phyloP scores from a whole-genome alignment of 2,113 vertebrate species.

The Jaculus jaculus region DNA sequence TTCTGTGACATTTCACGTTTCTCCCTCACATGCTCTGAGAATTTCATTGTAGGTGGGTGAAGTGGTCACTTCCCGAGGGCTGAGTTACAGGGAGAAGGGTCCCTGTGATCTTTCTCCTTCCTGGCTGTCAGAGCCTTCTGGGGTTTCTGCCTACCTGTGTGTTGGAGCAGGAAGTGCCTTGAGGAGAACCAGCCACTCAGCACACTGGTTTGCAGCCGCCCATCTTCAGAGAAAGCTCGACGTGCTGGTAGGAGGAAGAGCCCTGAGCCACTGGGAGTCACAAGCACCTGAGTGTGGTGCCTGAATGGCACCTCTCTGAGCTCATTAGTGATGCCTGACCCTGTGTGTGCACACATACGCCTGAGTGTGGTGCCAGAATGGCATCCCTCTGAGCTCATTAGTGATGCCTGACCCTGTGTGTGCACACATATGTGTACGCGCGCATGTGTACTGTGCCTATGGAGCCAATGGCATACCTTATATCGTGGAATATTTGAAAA shows the following conservation, averaged over 20 bases:
- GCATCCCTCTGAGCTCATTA: constrained; percentile 51
- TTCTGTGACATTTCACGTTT: background rate
- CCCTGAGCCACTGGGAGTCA: constrained; percentile 66
- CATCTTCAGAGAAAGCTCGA: constrained; percentile 54
- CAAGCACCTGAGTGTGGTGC: constrained; percentile 47
- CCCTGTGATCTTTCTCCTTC: constrained; percentile 40
- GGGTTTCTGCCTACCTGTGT: constrained; percentile 45
- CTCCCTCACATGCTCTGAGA: background rate
- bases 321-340: constrained; percentile 40
- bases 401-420: background rate
- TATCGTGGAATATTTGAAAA: background rate
- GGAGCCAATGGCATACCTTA: background rate
- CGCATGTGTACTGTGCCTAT: background rate
- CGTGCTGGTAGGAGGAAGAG: constrained; percentile 64
- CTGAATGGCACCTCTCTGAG: constrained; percentile 37
- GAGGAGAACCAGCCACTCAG: background rate
- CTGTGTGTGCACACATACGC: background rate
- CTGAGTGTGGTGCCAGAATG: constrained; percentile 49
- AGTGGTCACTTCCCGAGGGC: constrained; percentile 64
- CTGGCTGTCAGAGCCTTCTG: background rate
- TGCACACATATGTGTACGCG: background rate
- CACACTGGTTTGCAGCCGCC: constrained; percentile 21
- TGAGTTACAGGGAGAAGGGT: constrained; percentile 55
- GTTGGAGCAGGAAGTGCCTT: constrained; percentile 60
- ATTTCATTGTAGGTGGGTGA: constrained; percentile 33